Evolutionary conservation across 2,797 vertebrate genomes (phyloP), one percentile per base, ranked within the genome.

Genomic region (Tragelaphus oryx): DNA sequence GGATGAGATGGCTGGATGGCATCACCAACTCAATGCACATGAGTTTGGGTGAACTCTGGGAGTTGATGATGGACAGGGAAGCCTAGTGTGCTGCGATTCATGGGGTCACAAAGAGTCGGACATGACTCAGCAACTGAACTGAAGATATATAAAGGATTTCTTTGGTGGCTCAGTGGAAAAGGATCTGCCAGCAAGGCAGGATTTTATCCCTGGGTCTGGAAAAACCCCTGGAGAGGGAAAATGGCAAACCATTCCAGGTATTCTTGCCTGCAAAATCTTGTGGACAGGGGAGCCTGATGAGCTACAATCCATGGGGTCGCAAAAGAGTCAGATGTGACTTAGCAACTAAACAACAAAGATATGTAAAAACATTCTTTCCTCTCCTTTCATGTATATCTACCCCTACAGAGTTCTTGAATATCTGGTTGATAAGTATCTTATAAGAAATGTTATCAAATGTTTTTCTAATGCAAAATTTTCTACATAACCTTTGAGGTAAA

Each of bases 91-190:
- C 57, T 59, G 57, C 1, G 2, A 28, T 28, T 59, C 57, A 28
- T 59, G 57, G 57, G 1, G 11, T 26, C 57, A 0, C 24, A 59
- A 57, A 57, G 26, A 59, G 24, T 28, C 57, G 0, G 5, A 59
- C 57, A 59, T 1, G 4, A 57, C 10, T 12, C 11, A 57, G 55
- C 2, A 5, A 57, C 18, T 57, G 55, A 57, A 28, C 57, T 12
- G 11, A 59, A 28, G 46, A 74, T 28, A 37, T 41, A 13, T 14
- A 68, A 37, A 68, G 33, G 65, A 33, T 18, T 68, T 37, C 10
- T 18, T 37, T 37, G 33, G 65, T 68, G 33, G 18, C 18, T 22
- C 18, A 68, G n/a, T 68, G 65, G 33, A 22, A 68, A 37, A 68
- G 65, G 37, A 68, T 37, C 10, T 71, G 10, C 65, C 65, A 37